Conservation (phyloP, 2,888 invertebrate genomes). For the Dusona sp. region DNA sequence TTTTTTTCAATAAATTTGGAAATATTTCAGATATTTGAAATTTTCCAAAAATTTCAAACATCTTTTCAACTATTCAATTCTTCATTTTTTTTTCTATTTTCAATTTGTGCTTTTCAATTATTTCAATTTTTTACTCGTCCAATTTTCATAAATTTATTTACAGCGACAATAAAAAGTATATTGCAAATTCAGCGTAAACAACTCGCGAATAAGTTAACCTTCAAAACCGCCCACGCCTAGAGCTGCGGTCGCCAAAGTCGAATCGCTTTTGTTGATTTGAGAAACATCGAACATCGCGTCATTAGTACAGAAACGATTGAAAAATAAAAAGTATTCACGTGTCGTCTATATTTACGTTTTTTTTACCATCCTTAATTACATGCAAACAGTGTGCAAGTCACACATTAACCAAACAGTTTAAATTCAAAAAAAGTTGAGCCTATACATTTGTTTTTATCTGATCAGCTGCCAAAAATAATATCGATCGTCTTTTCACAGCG, state of each 20-base stretch:
- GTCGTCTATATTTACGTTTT: neutral
- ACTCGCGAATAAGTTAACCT: constrained; percentile 6
- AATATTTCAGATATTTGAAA: no score
- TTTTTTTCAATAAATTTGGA: neutral
- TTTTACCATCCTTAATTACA: neutral
- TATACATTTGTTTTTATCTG: neutral
- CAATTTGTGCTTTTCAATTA: no score
- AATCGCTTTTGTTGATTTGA: neutral
- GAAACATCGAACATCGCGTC: neutral
- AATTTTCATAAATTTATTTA: no score
- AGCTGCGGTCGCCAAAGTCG: neutral
- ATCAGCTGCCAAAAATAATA: neutral
- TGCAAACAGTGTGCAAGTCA: neutral
- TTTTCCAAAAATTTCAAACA: neutral
- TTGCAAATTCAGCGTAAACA: neutral
- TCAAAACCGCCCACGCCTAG: neutral
- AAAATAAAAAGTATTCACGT: neutral
- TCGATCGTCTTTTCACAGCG: constrained; percentile 10
- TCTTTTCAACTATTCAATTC: neutral
- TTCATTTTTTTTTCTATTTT: neutral
- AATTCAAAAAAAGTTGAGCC: neutral
- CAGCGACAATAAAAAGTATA: neutral
- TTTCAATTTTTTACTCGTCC: no score
- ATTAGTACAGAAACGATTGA: neutral
- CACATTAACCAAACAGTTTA: neutral